Evolutionary conservation across 2,888 invertebrate species (phyloP).

Genomic region (Muscina levida): DNA sequence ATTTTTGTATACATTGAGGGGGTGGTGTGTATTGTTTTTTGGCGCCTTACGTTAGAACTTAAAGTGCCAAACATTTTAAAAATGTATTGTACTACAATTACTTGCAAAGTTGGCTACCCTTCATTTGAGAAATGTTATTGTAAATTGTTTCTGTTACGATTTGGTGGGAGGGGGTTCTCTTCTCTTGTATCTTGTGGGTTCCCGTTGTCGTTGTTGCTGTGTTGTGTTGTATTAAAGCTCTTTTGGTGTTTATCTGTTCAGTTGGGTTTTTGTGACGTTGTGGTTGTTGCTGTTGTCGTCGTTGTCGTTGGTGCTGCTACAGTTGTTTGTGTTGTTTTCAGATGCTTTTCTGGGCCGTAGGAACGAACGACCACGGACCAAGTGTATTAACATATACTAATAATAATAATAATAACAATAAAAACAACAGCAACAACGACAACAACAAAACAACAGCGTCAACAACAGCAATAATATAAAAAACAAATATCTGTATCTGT

Average conservation of each 20-base stretch:
- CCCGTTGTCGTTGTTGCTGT: slow-evolving; percentile 19
- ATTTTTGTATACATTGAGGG: no score
- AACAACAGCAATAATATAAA: slow-evolving; percentile 70
- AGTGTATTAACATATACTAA: slow-evolving; percentile 69
- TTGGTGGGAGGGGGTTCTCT: no score
- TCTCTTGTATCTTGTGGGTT: not conserved
- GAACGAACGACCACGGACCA: slow-evolving; percentile 55
- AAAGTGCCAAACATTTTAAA: no score
- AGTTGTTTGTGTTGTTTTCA: slow-evolving; percentile 62
- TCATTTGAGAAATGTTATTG: no score
- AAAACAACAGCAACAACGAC: slow-evolving; percentile 47
- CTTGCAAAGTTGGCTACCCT: no score
- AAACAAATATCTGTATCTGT: slow-evolving; percentile 66
- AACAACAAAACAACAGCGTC: slow-evolving; percentile 67
- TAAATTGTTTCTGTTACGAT: no score
- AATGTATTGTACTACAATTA: no score
- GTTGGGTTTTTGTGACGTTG: slow-evolving; percentile 9
- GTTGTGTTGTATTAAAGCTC: slow-evolving; percentile 22
- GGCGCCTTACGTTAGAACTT: no score
- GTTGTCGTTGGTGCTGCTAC: slow-evolving; percentile 48
- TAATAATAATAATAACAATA: slow-evolving; percentile 56
- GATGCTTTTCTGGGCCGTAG: slow-evolving; percentile 52
- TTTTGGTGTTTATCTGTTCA: slow-evolving; percentile 53
- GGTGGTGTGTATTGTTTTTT: no score
- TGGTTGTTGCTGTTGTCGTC: slow-evolving; percentile 53